Evolutionary conservation across 2,113 vertebrate species (phyloP), one percentile per base, ranked within the genome.

Genomic region (Passer domesticus): DNA sequence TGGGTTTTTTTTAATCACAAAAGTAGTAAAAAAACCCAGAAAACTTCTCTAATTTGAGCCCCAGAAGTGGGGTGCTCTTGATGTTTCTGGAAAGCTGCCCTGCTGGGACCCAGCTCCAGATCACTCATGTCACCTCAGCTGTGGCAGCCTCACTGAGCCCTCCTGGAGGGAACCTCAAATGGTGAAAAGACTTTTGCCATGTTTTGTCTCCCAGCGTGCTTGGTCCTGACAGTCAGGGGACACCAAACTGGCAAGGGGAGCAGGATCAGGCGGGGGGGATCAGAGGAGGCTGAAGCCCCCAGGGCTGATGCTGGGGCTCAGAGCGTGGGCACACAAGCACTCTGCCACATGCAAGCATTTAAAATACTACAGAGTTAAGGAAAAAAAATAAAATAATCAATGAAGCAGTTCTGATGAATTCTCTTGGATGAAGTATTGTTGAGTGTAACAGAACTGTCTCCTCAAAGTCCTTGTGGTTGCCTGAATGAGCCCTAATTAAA

Each of bases 61-160:
- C 30, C 6, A 31, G 11, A 70, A 44, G 4, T 21, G 8, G 31
- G 14, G 4, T 3, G 22, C 9, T 21, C 14, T 58, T 39, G 27
- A 9, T 11, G 3, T 41, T 53, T 74, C 81, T 75, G 75, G 44
- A 76, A 67, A 79, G 30, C 10, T 7, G 6, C 33, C 37, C 37
- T 44, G 16, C 24, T 24, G 41, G 72, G 39, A 94, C 59, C 31
- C 33, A 58, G 31, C 19, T 73, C 43, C 25, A 28, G n/a, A 22
- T 62, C 27, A 46, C 55, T 49, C 2, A 0, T 15, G 13, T 52
- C 72, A 56, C 33, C 63, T 44, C 2, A 3, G 16, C 1, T 37
- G 46, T 31, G 39, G 20, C 18, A 44, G 39, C 53, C 46, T 49
- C 66, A 33, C 81, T 39, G 30, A 77, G 24, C 11, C 28, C n/a